These are phyloP conservation scores for Discoglossus pictus DNA, from an alignment of 2,797 vertebrate genomes.

Conservation along the genomic window DNA sequence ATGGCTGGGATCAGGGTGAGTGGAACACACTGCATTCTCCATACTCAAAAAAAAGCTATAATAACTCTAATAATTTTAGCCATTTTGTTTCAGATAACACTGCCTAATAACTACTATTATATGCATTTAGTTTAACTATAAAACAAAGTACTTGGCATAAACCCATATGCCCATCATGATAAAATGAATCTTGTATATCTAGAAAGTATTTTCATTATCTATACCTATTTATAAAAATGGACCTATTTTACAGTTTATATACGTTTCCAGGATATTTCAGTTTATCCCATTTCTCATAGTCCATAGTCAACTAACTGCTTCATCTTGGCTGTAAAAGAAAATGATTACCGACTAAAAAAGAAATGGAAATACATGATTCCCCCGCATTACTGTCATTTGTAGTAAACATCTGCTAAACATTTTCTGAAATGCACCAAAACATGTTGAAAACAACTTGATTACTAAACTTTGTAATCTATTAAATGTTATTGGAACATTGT, in stretches of 20 bases:
- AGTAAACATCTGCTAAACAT: constrained; percentile 25
- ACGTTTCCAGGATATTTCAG: constrained; percentile 14
- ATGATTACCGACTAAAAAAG: constrained; percentile 28
- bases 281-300: constrained; percentile 17
- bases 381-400: constrained; percentile 25
- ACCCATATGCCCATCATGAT: not conserved
- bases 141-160: no score
- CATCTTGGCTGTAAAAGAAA: constrained; percentile 27
- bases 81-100: no score
- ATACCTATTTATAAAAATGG: constrained; percentile 4
- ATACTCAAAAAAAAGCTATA: no score
- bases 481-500: constrained; percentile 23
- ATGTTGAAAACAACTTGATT: constrained; percentile 26
- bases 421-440: constrained; percentile 30
- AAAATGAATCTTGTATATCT: no score
- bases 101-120: no score
- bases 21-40: no score
- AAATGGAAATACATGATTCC: constrained; percentile 16
- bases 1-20: no score
- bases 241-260: constrained; percentile 28
- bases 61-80: no score
- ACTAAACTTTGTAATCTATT: constrained; percentile 33
- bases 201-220: no score
- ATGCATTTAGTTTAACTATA: no score
- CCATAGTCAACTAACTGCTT: constrained; percentile 31